Base-by-base conservation (phyloP, 2,797 vertebrate genomes). In the Microctenopoma lineatum region DNA sequence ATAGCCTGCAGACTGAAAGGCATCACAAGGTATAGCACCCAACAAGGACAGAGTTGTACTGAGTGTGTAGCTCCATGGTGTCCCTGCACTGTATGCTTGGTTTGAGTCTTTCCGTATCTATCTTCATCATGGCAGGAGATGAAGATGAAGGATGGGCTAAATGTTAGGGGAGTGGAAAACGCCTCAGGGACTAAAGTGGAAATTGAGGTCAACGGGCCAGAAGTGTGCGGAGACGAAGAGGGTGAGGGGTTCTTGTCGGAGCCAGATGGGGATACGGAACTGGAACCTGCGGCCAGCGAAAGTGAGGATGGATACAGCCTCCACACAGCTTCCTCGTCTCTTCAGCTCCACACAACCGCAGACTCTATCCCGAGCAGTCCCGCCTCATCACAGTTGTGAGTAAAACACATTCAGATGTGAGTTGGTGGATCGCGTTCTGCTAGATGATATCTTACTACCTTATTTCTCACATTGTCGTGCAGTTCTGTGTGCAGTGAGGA, bases 311-410 rank as follows among this genome's bases (percentile, higher is more conserved):
- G 97, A 44, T 98, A 95, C 92, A 98, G 98, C 84, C 95, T 98
- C 84, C 97, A 95, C 87, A 97, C 97, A 0, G 96, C 96, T 2
- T 93, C 93, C 77, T 96, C 96, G 1, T 96, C 96, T 2, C 79
- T 98, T 57, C 97, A 97, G 91, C 96, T 97, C 5, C 96, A 97
- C 86, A 89, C 95, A 0, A 92, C 96, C 0, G 95, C 96, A 0
- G 97, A 98, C 93, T 99, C 97, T 72, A 96, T 96, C 85, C 96
- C 98, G 85, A 99, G 97, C 94, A 99, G 98, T 90, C 97, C 98
- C 0, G 96, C 97, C 62, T 99, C 98, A 46, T 99, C 98, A 0
- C 97, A 98, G 86, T 99, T 99, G 98, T 99, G 90, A 96, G 98
- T 96, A 45, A 48, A 59, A 81, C 48, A 41, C 61, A 59, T 27